Conservation (phyloP, 2,888 invertebrate species). For the Hirtodrosophila alboralis region DNA sequence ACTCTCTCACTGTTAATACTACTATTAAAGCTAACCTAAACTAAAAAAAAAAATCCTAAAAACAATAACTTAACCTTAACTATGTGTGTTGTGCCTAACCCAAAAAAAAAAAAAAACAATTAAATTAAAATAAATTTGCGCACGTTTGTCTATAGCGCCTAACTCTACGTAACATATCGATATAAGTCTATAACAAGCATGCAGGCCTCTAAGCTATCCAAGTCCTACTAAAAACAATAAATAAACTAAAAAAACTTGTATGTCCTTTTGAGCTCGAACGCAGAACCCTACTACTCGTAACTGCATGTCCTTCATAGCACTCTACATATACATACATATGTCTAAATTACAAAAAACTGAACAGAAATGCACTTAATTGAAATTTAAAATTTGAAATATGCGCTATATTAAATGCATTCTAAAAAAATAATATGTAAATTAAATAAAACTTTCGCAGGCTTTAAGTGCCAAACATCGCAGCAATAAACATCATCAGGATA, state of each 20-base stretch:
- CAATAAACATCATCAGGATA: slow-evolving; percentile 86
- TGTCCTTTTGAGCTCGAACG: no score
- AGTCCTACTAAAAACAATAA: slow-evolving; percentile 17
- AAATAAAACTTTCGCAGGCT: slow-evolving; percentile 85
- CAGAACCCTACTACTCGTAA: slow-evolving; percentile 8
- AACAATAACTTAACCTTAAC: slow-evolving; percentile 30
- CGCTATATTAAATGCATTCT: slow-evolving; percentile 11
- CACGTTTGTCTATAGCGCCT: slow-evolving; percentile 70
- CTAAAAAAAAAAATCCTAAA: slow-evolving; percentile 7
- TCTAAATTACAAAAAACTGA: slow-evolving; percentile 29
- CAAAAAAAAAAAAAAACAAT: slow-evolving; percentile 8
- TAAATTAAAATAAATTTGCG: slow-evolving; percentile 43
- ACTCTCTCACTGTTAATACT: slow-evolving; percentile 51
- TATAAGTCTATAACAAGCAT: slow-evolving; percentile 38
- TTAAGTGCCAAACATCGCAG: slow-evolving; percentile 89
- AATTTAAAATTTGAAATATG: no score
- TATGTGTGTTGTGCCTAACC: slow-evolving; percentile 50
- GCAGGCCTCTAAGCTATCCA: slow-evolving; percentile 31
- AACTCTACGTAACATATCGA: slow-evolving; percentile 52
- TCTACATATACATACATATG: no score
- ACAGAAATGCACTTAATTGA: slow-evolving; percentile 41
- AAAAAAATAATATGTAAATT: slow-evolving; percentile 29
- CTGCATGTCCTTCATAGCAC: slow-evolving; percentile 44
- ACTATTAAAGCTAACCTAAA: slow-evolving; percentile 43
- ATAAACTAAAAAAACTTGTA: slow-evolving; percentile 5